phyloP scores from a whole-genome alignment of 2,113 vertebrate genomes.

The Genyomyrus donnyi region DNA sequence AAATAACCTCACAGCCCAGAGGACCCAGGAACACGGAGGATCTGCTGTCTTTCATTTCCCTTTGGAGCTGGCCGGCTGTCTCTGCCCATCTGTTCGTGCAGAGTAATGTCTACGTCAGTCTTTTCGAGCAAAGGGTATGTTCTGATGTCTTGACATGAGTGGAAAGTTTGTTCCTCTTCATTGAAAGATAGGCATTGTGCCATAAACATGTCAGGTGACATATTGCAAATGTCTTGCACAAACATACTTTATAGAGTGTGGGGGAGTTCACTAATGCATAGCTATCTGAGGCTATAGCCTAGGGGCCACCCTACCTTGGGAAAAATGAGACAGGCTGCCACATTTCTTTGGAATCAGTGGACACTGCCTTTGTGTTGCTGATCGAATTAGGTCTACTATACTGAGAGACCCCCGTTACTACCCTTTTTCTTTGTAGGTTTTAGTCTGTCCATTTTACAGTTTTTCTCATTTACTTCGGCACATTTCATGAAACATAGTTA shows the following conservation, averaged over 20 bases:
- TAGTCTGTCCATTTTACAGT: not conserved
- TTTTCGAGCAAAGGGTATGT: constrained; percentile 5
- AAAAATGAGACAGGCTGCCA: not conserved
- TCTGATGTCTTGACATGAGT: not conserved
- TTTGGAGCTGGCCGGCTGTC: not conserved
- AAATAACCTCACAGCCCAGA: not conserved
- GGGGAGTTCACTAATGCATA: not conserved
- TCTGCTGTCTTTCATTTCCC: not conserved
- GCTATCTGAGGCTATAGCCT: not conserved
- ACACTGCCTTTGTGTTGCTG: not conserved
- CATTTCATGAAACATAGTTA: not conserved
- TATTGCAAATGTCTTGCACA: not conserved
- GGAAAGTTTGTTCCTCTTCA: not conserved
- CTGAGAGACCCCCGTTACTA: not conserved
- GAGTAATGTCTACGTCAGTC: not conserved
- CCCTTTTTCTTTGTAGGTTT: not conserved
- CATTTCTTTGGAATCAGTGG: not conserved
- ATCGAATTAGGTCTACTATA: not conserved
- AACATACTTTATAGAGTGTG: not conserved
- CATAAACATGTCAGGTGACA: not conserved
- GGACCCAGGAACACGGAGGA: not conserved
- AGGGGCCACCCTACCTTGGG: not conserved
- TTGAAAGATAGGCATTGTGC: not conserved
- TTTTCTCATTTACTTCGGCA: not conserved
- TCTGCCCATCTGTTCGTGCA: not conserved